phyloP scores from a whole-genome alignment of 2,113 vertebrate species.

The Rhabdomys dilectus region DNA sequence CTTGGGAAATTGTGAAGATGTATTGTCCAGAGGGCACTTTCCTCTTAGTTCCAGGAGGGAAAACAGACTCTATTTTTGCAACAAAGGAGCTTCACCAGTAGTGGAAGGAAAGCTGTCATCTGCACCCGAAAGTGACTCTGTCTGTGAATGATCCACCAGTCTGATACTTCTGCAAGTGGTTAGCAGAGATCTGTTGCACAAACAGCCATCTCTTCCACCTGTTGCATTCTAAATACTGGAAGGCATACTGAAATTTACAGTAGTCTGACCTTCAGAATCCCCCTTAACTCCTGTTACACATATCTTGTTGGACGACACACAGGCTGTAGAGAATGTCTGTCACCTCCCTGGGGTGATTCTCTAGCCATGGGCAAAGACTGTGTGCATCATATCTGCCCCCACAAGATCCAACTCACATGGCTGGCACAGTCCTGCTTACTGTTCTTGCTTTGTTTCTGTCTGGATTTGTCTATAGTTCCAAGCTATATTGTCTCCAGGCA shows the following conservation, averaged over 20 bases:
- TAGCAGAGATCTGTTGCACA: not conserved
- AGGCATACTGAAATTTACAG: not conserved
- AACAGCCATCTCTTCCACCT: not conserved
- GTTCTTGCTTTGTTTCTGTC: not conserved
- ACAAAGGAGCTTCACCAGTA: not conserved
- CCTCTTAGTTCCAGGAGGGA: no score
- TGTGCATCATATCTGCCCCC: not conserved
- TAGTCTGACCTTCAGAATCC: not conserved
- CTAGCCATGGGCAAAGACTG: not conserved
- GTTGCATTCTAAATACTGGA: not conserved
- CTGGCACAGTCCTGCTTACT: not conserved
- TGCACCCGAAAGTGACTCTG: not conserved
- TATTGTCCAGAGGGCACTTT: not conserved
- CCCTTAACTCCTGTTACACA: not conserved
- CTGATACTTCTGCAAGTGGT: not conserved
- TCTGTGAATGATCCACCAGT: not conserved
- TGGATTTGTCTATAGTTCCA: not conserved
- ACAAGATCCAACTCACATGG: not conserved
- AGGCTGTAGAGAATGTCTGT: not conserved
- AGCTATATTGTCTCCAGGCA: not conserved
- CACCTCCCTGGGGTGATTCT: not conserved
- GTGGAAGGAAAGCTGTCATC: fast-evolving
- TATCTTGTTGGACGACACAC: not conserved
- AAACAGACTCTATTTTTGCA: not conserved
- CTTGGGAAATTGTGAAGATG: not conserved